Conservation (phyloP, 2,797 vertebrate species). For the Squalus acanthias region DNA sequence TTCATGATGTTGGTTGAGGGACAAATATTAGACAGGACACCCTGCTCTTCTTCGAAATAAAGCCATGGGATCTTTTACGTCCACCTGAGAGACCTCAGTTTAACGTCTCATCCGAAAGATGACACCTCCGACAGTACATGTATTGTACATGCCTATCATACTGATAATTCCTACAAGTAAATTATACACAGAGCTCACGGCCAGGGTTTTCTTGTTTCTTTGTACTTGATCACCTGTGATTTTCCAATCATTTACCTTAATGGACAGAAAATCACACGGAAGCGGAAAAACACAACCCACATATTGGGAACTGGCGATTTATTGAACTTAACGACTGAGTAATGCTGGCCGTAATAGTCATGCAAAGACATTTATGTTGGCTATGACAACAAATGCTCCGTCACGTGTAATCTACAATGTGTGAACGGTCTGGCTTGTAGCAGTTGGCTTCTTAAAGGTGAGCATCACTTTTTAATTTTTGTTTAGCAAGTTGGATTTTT, state of each 20-base stretch:
- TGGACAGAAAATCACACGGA: background rate
- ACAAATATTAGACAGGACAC: background rate
- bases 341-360: background rate
- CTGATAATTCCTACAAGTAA: background rate
- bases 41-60: background rate
- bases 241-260: background rate
- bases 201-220: background rate
- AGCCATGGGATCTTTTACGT: background rate
- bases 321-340: background rate
- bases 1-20: background rate
- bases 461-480: background rate
- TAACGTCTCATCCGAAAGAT: background rate
- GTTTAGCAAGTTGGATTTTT: background rate
- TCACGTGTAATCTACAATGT: background rate
- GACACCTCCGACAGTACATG: background rate
- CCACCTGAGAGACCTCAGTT: background rate
- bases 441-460: background rate
- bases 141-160: background rate
- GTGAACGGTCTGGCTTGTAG: background rate
- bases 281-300: background rate
- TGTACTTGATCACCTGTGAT: background rate
- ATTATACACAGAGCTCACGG: background rate
- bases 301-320: background rate
- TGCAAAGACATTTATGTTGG: background rate
- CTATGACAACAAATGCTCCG: background rate